Conservation (phyloP, 2,797 vertebrate genomes). For the Moxostoma hubbsi region DNA sequence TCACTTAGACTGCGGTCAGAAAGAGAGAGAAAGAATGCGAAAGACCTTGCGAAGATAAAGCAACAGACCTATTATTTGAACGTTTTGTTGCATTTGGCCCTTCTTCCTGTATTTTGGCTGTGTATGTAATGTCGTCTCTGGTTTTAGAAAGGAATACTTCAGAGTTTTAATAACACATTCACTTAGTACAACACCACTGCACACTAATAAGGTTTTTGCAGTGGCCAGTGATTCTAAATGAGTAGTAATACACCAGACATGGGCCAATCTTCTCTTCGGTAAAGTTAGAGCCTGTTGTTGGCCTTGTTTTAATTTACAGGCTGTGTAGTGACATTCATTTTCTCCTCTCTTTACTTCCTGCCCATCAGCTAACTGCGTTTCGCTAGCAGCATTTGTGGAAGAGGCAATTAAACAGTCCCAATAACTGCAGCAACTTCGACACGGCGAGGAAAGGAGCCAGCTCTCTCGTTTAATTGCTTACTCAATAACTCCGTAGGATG, state of each 20-base stretch:
- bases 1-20: conserved; percentile 37
- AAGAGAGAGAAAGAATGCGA: conserved; percentile 14
- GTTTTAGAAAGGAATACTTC: conserved; percentile 24
- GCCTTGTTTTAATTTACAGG: conserved; percentile 69
- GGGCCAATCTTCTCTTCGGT: conserved; percentile 42
- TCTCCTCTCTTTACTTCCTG: conserved; percentile 79
- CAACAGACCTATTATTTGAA: conserved; percentile 14
- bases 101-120: neutral
- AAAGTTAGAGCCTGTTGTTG: conserved; percentile 44
- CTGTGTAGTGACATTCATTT: conserved; percentile 75
- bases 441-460: conserved; percentile 61
- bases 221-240: conserved; percentile 35
- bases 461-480: conserved; percentile 70
- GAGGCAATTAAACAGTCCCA: conserved; percentile 74
- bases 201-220: conserved; percentile 39
- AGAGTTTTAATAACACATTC: conserved; percentile 42
- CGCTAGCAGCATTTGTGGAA: conserved; percentile 70
- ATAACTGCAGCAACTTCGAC: conserved; percentile 58
- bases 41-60: neutral
- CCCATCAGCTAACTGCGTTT: conserved; percentile 78
- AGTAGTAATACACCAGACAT: conserved; percentile 44
- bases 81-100: conserved; percentile 16
- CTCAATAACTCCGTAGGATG: conserved; percentile 73
- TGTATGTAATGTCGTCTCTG: neutral
- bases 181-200: conserved; percentile 30